These are phyloP conservation scores for Diadegma fenestrale DNA, from an alignment of 2,888 invertebrate species.

Conservation along the genomic window DNA sequence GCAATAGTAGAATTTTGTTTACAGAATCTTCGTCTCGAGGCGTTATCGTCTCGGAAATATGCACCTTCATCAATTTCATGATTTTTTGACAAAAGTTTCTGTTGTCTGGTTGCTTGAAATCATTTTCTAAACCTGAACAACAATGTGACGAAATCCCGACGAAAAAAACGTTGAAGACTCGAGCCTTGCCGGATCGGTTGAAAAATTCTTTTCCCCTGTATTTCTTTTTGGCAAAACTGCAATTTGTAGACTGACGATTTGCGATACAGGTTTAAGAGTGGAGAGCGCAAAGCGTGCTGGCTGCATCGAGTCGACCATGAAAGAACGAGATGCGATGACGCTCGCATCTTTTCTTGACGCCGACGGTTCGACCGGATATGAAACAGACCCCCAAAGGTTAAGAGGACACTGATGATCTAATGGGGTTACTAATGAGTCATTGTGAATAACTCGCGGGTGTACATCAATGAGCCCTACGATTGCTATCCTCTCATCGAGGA, in stretches of 20 bases:
- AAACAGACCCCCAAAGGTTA: constrained; percentile 80
- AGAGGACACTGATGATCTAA: constrained; percentile 77
- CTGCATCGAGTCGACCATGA: not conserved
- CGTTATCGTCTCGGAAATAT: constrained; percentile 25
- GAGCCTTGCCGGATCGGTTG: not conserved
- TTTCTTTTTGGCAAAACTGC: too few relatives aligned
- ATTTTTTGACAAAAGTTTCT: constrained; percentile 14
- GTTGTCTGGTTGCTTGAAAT: not conserved
- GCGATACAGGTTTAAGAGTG: not conserved
- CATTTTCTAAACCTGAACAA: not conserved
- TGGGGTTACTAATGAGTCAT: constrained; percentile 78
- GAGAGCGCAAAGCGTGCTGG: not conserved
- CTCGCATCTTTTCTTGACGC: constrained; percentile 21
- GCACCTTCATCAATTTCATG: constrained; percentile 31
- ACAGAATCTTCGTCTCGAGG: constrained; percentile 21
- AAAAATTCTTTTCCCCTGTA: too few relatives aligned
- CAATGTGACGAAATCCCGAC: not conserved
- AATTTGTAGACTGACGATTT: too few relatives aligned
- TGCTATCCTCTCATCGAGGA: constrained; percentile 15
- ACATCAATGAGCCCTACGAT: constrained; percentile 30
- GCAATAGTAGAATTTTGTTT: constrained; percentile 12
- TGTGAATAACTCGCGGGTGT: constrained; percentile 70
- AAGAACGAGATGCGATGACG: constrained; percentile 7
- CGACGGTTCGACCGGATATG: constrained; percentile 76
- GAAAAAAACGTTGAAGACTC: not conserved